Percentiles rank a stretch among this genome's conserved stretches.
Conservation (phyloP, 2,113 vertebrate species). For the Zosterops japonicus region DNA sequence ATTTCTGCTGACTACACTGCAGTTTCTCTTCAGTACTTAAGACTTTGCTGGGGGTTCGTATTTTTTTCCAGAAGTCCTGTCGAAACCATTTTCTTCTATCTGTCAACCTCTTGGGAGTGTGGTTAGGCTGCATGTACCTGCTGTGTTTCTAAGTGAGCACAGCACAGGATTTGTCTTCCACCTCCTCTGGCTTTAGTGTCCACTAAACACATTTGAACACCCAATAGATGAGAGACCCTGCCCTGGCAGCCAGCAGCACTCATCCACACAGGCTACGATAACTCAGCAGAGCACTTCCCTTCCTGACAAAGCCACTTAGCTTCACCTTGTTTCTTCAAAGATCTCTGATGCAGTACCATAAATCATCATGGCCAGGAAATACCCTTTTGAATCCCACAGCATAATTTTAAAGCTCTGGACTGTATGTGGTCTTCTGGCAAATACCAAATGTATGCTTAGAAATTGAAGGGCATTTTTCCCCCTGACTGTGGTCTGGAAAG, state of each 20-base stretch:
- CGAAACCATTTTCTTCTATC: background rate
- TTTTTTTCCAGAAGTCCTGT: background rate
- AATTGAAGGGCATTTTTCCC: background rate
- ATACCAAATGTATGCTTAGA: background rate
- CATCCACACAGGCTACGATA: background rate
- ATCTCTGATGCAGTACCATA: background rate
- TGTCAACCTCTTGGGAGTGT: background rate
- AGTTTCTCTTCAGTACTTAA: background rate
- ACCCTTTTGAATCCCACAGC: background rate
- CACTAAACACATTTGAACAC: background rate
- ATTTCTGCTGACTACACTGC: background rate
- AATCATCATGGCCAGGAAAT: background rate
- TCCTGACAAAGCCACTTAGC: background rate
- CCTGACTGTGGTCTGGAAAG: background rate
- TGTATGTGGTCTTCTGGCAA: background rate
- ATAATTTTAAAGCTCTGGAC: background rate
- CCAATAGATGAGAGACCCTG: background rate
- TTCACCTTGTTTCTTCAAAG: background rate
- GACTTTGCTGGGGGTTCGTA: background rate
- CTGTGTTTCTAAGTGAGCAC: background rate
- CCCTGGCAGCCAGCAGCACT: background rate
- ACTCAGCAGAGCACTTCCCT: background rate
- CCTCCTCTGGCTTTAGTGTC: background rate
- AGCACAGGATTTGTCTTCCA: fast-evolving
- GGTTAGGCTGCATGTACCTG: fast-evolving